Percentiles rank a stretch among this genome's conserved stretches.
Evolutionary conservation across 1,140 invertebrate genomes (phyloP).

Genomic region (Pantala flavescens): DNA sequence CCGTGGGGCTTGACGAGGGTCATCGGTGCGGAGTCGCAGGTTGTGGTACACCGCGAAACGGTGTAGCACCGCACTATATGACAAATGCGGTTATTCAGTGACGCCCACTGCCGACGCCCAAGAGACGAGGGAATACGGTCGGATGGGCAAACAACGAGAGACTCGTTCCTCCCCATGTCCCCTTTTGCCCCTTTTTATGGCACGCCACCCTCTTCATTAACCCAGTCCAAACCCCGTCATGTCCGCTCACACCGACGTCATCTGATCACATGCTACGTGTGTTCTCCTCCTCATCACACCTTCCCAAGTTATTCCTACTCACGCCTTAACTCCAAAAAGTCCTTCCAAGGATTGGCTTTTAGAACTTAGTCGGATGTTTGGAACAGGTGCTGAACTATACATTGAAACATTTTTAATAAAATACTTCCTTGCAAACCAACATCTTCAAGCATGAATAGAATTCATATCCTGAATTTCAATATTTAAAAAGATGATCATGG

Average conservation of each 20-base stretch:
- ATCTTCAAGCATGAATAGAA: too few relatives aligned
- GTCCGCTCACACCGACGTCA: not conserved
- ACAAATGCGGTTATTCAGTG: not conserved
- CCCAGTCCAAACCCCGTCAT: not conserved
- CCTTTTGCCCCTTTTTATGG: not conserved
- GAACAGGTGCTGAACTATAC: too few relatives aligned
- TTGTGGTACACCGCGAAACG: not conserved
- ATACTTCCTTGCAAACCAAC: too few relatives aligned
- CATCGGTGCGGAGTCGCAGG: too few relatives aligned
- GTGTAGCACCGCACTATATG: not conserved
- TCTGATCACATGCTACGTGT: not conserved
- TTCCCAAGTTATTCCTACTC: too few relatives aligned
- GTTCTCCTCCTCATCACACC: not conserved
- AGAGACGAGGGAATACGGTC: not conserved
- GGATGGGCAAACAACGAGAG: not conserved
- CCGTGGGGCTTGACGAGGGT: too few relatives aligned
- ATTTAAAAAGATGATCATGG: too few relatives aligned
- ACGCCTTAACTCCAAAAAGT: too few relatives aligned
- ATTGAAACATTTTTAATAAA: too few relatives aligned
- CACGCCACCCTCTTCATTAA: conserved; percentile 4
- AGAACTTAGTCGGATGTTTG: too few relatives aligned
- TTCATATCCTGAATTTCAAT: too few relatives aligned
- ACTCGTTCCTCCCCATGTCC: not conserved
- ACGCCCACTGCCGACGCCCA: not conserved
- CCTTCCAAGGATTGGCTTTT: too few relatives aligned